Conservation (phyloP, 2,888 invertebrate genomes). For the Anoncus sp. region DNA sequence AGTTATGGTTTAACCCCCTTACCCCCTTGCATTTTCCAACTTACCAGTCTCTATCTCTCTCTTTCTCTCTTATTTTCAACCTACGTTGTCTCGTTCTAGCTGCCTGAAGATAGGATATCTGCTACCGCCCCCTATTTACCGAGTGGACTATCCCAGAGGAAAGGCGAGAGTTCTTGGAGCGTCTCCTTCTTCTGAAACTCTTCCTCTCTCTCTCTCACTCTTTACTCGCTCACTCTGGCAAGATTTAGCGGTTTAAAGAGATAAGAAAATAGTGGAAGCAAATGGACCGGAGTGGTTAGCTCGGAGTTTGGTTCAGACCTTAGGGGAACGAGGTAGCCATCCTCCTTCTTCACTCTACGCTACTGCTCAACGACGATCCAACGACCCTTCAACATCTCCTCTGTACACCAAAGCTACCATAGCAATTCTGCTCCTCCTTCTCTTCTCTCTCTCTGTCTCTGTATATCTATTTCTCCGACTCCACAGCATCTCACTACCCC, state of each 20-base stretch:
- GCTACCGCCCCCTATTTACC: conserved; percentile 57
- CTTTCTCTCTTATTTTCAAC: conserved; percentile 21
- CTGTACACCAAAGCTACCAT: conserved; percentile 30
- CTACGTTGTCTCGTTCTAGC: not conserved
- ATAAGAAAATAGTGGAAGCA: conserved; percentile 62
- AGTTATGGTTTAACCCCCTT: conserved; percentile 51
- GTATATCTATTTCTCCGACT: not conserved
- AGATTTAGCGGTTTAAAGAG: conserved; percentile 60
- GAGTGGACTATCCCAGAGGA: conserved; percentile 48
- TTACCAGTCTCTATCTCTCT: too few species aligned
- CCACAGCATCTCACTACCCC: too few species aligned
- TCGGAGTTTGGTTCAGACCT: conserved; percentile 27
- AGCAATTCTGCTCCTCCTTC: conserved; percentile 14
- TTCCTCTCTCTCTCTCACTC: not conserved
- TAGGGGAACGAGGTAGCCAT: conserved; percentile 2
- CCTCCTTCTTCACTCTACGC: not conserved
- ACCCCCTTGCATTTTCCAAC: not conserved
- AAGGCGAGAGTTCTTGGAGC: conserved; percentile 38
- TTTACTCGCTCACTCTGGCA: not conserved
- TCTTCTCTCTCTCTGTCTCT: conserved; percentile 2
- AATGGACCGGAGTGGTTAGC: conserved; percentile 59
- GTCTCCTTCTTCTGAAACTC: conserved; percentile 12
- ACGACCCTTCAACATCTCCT: conserved; percentile 47
- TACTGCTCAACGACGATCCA: conserved; percentile 20
- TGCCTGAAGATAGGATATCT: conserved; percentile 45